Conservation (phyloP, 2,888 invertebrate species). For the Chirona hameri region DNA sequence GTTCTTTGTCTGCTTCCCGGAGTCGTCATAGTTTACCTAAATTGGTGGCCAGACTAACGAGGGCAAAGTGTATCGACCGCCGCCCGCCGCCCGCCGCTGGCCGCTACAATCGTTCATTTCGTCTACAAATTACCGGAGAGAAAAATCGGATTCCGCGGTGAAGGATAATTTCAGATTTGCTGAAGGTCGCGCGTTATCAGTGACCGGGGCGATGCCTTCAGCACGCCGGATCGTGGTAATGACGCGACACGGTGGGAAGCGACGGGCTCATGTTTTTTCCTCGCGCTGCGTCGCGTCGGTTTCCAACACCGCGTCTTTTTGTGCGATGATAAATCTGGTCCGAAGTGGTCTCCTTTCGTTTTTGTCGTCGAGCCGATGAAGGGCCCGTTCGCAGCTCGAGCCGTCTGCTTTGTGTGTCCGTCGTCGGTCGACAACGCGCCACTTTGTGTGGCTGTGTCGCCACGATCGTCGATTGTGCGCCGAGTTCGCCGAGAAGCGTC, state of each 20-base stretch:
- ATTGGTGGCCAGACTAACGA: not conserved
- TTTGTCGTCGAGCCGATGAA: not conserved
- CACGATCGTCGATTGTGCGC: not conserved
- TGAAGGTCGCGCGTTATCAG: not conserved
- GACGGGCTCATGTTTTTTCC: not conserved
- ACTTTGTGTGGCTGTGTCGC: not conserved
- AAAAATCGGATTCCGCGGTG: not conserved
- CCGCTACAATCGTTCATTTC: not conserved
- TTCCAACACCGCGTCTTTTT: not conserved
- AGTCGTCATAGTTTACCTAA: not conserved
- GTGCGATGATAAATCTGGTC: constrained; percentile 7
- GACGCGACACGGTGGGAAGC: not conserved
- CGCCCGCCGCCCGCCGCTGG: too few species aligned
- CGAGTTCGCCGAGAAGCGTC: too few species aligned
- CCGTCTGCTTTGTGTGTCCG: not conserved
- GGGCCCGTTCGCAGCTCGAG: not conserved
- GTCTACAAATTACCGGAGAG: not conserved
- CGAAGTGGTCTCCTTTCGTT: not conserved
- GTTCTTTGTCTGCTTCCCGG: not conserved
- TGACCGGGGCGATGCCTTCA: not conserved
- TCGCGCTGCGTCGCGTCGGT: not conserved
- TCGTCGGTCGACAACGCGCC: not conserved
- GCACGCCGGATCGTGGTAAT: not conserved
- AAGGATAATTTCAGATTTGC: not conserved
- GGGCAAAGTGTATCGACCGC: not conserved